Evolutionary conservation across 2,888 invertebrate genomes (phyloP), one percentile per base, ranked within the genome.

Genomic region (Brachyptera risi): DNA sequence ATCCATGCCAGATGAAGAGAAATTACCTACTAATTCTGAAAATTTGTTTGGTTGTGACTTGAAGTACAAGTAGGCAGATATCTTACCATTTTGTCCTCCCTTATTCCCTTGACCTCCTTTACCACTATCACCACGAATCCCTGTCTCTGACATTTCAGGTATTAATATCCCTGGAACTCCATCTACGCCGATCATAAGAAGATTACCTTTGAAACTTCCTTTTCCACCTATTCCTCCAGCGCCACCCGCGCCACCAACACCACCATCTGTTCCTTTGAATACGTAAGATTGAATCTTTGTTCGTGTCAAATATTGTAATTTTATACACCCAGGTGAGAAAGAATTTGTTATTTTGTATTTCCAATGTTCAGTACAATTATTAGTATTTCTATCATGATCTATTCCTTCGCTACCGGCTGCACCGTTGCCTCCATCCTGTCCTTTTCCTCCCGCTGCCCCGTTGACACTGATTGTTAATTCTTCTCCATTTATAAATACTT

Each of bases 341-440:
- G n/a, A n/a, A n/a, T n/a, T n/a, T n/a, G n/a, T n/a, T n/a, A n/a
- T n/a, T n/a, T n/a, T n/a, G n/a, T n/a, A n/a, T n/a, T n/a, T n/a
- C n/a, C n/a, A n/a, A n/a, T n/a, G n/a, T n/a, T n/a, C n/a, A n/a
- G n/a, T n/a, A n/a, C n/a, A n/a, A n/a, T n/a, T 11, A 31, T 31
- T 11, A 31, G 31, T 31, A 7, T 5, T 5, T 31, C 5, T 31
- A 5, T 7, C 31, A 31, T 5, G 31, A 31, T 31, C 31, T 7
- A 5, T 31, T 31, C 31, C 31, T 31, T 31, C 11, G 7, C 31
- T 31, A 5, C 31, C 31, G 5, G 5, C 31, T 5, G 17, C 21
- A 9, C 44, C 44, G 13, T 60, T 44, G 5, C 60, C 60, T 2
- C 60, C 60, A 15, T 40, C 1, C n/a, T 60, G 60, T n/a, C 60